phyloP scores from a whole-genome alignment of 2,797 vertebrate genomes.

The Sebastes hubbsi region DNA sequence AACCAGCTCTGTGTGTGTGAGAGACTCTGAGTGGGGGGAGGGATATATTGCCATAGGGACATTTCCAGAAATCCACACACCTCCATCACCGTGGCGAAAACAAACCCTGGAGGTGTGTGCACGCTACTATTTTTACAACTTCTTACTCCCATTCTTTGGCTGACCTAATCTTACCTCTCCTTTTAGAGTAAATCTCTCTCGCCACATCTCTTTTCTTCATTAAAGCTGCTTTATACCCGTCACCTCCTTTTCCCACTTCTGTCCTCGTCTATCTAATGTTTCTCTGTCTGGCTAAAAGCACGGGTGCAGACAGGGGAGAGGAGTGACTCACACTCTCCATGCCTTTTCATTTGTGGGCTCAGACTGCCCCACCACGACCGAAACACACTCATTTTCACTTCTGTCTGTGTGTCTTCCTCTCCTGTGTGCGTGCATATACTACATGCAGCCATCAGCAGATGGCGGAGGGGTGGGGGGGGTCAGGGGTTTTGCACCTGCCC shows the following conservation, averaged over 20 bases:
- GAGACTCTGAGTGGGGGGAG: not conserved
- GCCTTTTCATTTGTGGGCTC: conserved; percentile 43
- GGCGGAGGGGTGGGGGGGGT: conserved; percentile 79
- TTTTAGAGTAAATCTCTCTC: not conserved
- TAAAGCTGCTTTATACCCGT: conserved; percentile 7
- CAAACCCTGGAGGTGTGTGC: not conserved
- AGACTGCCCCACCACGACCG: not conserved
- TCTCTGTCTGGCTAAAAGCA: conserved; percentile 18
- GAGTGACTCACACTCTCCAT: conserved; percentile 56
- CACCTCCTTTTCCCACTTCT: conserved; percentile 1
- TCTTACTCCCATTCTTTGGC: not conserved
- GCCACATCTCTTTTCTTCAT: not conserved
- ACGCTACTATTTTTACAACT: not conserved
- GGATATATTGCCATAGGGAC: not conserved
- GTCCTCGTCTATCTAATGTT: conserved; percentile 8
- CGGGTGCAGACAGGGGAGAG: conserved; percentile 27
- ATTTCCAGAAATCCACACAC: conserved; percentile 15
- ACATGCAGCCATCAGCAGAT: conserved; percentile 64
- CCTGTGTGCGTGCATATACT: conserved; percentile 36
- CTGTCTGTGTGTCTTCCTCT: conserved; percentile 32
- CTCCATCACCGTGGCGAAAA: not conserved
- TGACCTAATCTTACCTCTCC: not conserved
- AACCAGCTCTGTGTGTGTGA: conserved; percentile 13
- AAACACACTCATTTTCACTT: conserved; percentile 26
- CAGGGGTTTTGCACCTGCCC: conserved; percentile 88